phyloP scores from a whole-genome alignment of 2,113 vertebrate genomes.

The Nibea albiflora region DNA sequence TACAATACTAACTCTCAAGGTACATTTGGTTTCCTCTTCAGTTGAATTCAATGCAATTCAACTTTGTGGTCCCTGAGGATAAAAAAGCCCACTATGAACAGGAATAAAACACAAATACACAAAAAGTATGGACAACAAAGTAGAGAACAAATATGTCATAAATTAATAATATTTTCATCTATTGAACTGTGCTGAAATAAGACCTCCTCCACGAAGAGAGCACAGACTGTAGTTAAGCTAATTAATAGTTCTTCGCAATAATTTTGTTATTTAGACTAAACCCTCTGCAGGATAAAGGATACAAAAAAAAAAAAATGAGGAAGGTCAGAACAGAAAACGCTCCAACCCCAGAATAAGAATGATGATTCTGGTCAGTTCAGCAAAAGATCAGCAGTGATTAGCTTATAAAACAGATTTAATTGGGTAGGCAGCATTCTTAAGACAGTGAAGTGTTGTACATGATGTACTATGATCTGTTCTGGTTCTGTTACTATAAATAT shows the following conservation, averaged over 20 bases:
- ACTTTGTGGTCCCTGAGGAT: slow-evolving; percentile 40
- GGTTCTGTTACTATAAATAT: neutral
- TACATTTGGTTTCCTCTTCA: slow-evolving; percentile 42
- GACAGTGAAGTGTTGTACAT: neutral
- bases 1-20: slow-evolving; percentile 49
- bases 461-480: neutral
- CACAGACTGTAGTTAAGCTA: neutral
- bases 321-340: slow-evolving; percentile 9
- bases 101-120: slow-evolving; percentile 10
- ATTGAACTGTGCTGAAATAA: slow-evolving; percentile 9
- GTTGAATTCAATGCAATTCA: slow-evolving; percentile 28
- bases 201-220: slow-evolving; percentile 7
- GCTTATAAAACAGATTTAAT: slow-evolving; percentile 5
- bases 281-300: neutral
- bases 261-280: slow-evolving; percentile 14
- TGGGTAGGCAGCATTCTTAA: neutral
- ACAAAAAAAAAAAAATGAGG: too few species aligned
- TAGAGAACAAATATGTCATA: neutral
- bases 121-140: slow-evolving; percentile 50
- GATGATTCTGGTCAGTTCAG: slow-evolving; percentile 4
- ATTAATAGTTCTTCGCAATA: slow-evolving; percentile 27
- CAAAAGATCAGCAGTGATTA: slow-evolving; percentile 10
- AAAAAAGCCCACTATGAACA: neutral
- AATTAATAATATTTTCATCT: slow-evolving; percentile 9
- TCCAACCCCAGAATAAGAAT: neutral